A percentile compares a stretch with the other conserved stretches of the same genome.
phyloP scores from a whole-genome alignment of 1,140 invertebrate species.

The Harlomillsia oculata region DNA sequence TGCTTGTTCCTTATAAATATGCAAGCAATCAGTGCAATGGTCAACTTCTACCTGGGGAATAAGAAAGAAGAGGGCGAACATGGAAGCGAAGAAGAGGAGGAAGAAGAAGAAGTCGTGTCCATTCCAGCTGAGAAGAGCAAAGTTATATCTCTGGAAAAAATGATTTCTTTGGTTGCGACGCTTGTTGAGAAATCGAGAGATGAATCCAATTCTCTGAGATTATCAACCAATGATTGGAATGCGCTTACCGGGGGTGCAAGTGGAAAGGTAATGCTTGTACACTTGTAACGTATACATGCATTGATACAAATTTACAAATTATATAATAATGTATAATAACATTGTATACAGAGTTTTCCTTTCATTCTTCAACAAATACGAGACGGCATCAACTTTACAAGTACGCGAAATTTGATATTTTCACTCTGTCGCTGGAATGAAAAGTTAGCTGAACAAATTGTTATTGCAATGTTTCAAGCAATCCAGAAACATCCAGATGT shows the following conservation, averaged over 20 bases:
- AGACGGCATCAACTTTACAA: slow-evolving; percentile 81
- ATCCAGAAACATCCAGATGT: slow-evolving; percentile 81
- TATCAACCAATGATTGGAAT: slow-evolving; percentile 67
- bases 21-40: slow-evolving; percentile 77
- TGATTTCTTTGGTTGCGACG: slow-evolving; percentile 79
- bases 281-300: neutral
- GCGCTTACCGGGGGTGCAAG: slow-evolving; percentile 60
- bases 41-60: slow-evolving; percentile 82
- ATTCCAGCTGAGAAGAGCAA: slow-evolving; percentile 62
- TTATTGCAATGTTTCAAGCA: slow-evolving; percentile 77
- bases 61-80: slow-evolving; percentile 49
- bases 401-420: slow-evolving; percentile 83
- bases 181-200: slow-evolving; percentile 79
- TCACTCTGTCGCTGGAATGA: slow-evolving; percentile 84
- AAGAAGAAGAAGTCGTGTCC: slow-evolving; percentile 58
- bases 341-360: slow-evolving; percentile 60
- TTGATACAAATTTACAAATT: slow-evolving; percentile 2
- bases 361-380: slow-evolving; percentile 90
- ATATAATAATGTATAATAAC: slow-evolving; percentile 1
- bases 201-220: slow-evolving; percentile 59
- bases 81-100: slow-evolving; percentile 66
- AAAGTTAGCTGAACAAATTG: slow-evolving; percentile 67
- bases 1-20: slow-evolving; percentile 73
- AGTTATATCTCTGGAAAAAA: slow-evolving; percentile 86
- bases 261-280: slow-evolving; percentile 56